Evolutionary conservation across 2,797 vertebrate species (phyloP).

Genomic region (Tapera naevia): DNA sequence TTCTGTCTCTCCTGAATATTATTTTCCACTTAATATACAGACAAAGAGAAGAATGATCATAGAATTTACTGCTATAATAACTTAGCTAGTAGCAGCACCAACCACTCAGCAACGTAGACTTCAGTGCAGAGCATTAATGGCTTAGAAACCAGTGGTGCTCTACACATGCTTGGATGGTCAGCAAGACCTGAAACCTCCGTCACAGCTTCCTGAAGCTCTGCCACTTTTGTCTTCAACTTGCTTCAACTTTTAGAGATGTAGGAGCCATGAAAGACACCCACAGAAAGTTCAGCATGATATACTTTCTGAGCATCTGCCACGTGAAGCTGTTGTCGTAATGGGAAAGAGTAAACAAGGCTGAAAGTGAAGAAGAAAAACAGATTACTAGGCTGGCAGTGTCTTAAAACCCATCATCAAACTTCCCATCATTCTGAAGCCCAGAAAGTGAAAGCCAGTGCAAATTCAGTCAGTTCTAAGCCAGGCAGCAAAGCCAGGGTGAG

Average conservation of each 20-base stretch:
- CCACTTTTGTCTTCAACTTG: neutral
- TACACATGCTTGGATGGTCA: fast-evolving
- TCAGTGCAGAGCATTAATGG: neutral
- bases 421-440: neutral
- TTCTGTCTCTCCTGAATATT: neutral
- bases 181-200: neutral
- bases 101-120: neutral
- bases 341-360: neutral
- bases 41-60: neutral
- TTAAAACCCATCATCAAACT: neutral
- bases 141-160: neutral
- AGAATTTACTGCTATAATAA: neutral
- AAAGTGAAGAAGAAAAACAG: neutral
- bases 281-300: neutral
- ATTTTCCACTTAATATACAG: neutral
- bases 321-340: neutral
- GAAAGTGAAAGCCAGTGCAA: neutral
- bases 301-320: neutral
- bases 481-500: neutral
- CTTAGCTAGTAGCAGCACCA: neutral
- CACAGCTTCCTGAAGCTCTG: neutral
- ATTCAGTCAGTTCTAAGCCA: neutral
- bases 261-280: neutral
- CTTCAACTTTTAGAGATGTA: neutral
- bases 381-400: neutral